Percentiles rank a stretch among this genome's conserved stretches.
These are phyloP conservation scores for Microctonus hyperodae DNA, from an alignment of 2,888 invertebrate genomes.

Conservation along the genomic window DNA sequence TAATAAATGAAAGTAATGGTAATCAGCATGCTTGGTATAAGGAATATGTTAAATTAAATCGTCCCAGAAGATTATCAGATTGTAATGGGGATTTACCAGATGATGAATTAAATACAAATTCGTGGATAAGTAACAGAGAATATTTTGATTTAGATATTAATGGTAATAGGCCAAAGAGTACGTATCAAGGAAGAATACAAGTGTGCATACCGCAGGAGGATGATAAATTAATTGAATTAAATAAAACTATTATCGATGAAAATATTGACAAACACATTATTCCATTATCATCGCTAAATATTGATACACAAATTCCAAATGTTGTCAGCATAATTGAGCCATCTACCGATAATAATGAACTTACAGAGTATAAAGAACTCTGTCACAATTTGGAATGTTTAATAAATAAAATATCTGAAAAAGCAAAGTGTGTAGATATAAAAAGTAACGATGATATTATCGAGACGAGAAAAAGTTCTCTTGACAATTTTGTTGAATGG, in stretches of 20 bases:
- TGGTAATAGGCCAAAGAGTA: slow-evolving; percentile 45
- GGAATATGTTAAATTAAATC: slow-evolving; percentile 33
- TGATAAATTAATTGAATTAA: neutral
- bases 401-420: slow-evolving; percentile 45
- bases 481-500: slow-evolving; percentile 35
- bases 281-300: neutral
- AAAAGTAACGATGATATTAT: slow-evolving; percentile 4
- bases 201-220: slow-evolving; percentile 42
- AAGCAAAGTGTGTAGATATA: slow-evolving; percentile 12
- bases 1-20: slow-evolving; percentile 67
- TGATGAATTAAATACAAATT: slow-evolving; percentile 9
- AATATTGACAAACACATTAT: neutral
- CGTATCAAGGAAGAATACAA: slow-evolving; percentile 41
- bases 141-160: slow-evolving; percentile 46
- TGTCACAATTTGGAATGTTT: slow-evolving; percentile 56
- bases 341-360: slow-evolving; percentile 47
- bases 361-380: slow-evolving; percentile 52
- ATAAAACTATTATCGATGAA: neutral
- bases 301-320: slow-evolving; percentile 18
- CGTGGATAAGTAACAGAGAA: slow-evolving; percentile 3
- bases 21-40: slow-evolving; percentile 37
- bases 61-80: slow-evolving; percentile 12
- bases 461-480: slow-evolving; percentile 27
- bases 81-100: neutral
- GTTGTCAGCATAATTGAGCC: slow-evolving; percentile 28